Conservation (phyloP, 2,113 vertebrate genomes). For the Nesogale talazaci region DNA sequence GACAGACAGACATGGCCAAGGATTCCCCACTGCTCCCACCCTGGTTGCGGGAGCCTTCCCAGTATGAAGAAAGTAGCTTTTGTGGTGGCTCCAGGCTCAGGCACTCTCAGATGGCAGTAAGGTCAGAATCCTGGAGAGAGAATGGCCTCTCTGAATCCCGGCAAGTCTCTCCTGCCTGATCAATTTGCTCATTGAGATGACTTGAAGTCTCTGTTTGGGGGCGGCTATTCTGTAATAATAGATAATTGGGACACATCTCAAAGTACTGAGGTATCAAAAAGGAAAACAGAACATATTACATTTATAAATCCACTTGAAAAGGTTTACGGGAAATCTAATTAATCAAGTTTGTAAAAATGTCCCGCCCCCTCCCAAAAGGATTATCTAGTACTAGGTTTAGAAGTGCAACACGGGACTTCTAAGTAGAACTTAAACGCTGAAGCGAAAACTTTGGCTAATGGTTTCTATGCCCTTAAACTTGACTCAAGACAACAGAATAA, state of each 20-base stretch:
- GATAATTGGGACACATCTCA: neutral
- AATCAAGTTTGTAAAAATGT: too few relatives aligned
- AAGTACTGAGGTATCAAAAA: neutral
- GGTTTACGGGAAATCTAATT: constrained; percentile 35
- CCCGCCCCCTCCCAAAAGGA: too few relatives aligned
- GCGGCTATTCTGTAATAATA: neutral
- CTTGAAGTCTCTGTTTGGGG: neutral
- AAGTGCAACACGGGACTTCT: constrained; percentile 20
- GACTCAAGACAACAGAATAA: neutral
- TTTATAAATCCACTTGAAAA: constrained; percentile 45
- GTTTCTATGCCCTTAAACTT: constrained; percentile 30
- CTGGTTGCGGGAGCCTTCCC: neutral
- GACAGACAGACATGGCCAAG: neutral
- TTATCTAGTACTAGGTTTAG: neutral
- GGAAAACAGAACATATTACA: constrained; percentile 20
- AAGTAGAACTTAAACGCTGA: constrained; percentile 23
- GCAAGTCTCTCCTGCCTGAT: neutral
- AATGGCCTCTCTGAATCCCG: neutral
- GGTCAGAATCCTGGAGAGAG: neutral
- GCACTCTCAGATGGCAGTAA: neutral
- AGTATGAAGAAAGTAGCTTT: neutral
- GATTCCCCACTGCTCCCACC: neutral
- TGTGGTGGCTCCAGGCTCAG: neutral
- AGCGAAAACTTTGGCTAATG: constrained; percentile 24
- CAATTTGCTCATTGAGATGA: neutral